Evolutionary conservation across 2,113 vertebrate genomes (phyloP), one percentile per base, ranked within the genome.

Genomic region (Sterna hirundo): DNA sequence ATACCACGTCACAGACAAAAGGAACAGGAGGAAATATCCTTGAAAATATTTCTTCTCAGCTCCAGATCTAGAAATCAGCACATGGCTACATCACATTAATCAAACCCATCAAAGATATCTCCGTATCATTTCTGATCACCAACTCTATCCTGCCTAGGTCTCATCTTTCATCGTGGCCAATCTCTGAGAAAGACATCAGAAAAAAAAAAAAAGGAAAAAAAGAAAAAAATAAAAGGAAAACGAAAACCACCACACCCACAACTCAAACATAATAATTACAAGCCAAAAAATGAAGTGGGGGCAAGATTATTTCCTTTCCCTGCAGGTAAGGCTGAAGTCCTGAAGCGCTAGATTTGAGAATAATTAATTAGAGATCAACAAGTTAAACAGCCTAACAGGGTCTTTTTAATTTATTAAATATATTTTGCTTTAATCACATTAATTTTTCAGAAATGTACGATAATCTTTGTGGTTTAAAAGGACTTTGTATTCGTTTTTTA

Each of bases 401-500:
- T 90, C 74, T 91, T 93, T 90, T 89, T 49, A 88, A 91, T 91
- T 94, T 96, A 93, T 94, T 93, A 92, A 92, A 83, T 87, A 92
- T 68, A 86, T 85, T 94, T 88, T 89, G 52, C 74, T 95, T 92
- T 92, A 97, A 97, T 97, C 81, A 92, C 62, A 91, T 87, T 87
- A 88, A 84, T 91, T 93, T 96, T 89, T 94, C 88, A 94, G 81
- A 72, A 93, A 96, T 52, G 91, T 93, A 96, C 88, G 94, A 96
- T 92, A 91, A 96, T 80, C 85, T 91, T 92, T 96, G 93, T 93
- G 89, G 93, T 97, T 97, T 96, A 86, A 94, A 97, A 96, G 69
- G 29, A 93, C 76, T 96, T 88, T 93, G 91, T 68, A 86, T 97
- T 95, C 78, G 26, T 75, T 96, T 83, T 84, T 96, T 94, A 97